A percentile compares a stretch with the other conserved stretches of the same genome.
Evolutionary conservation across 1,140 invertebrate species (phyloP).

Genomic region (Tigriopus japonicus): DNA sequence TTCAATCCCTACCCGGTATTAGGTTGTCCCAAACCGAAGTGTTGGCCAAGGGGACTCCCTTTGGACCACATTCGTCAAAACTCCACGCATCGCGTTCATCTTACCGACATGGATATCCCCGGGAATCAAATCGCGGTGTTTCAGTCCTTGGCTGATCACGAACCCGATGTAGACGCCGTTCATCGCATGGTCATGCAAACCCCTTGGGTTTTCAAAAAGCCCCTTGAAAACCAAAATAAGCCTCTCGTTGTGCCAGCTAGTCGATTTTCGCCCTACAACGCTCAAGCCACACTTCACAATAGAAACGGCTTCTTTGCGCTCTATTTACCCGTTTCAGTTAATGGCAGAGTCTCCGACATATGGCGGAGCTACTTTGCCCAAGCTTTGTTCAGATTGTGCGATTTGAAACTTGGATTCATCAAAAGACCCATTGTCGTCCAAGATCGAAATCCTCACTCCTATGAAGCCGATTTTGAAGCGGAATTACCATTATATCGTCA

Average conservation of each 20-base stretch:
- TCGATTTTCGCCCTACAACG: slow-evolving; percentile 2
- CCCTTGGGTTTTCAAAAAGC: neutral
- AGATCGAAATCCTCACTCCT: slow-evolving; percentile 4
- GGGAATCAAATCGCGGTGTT: neutral
- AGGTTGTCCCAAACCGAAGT: neutral
- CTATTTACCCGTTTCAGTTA: slow-evolving; percentile 3
- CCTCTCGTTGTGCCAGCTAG: neutral
- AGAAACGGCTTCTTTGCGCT: neutral
- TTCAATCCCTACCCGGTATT: slow-evolving; percentile 4
- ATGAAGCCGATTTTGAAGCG: slow-evolving; percentile 1
- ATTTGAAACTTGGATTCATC: slow-evolving; percentile 2
- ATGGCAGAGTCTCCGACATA: slow-evolving; percentile 2
- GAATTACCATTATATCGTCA: slow-evolving; percentile 4
- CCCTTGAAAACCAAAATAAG: neutral
- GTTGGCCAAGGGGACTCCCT: slow-evolving; percentile 10
- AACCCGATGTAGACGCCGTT: slow-evolving; percentile 8
- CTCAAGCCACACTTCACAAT: slow-evolving; percentile 2
- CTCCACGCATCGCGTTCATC: neutral
- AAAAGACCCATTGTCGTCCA: neutral
- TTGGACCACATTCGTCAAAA: neutral
- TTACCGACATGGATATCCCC: neutral
- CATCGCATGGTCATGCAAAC: neutral
- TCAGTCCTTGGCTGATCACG: slow-evolving; percentile 6
- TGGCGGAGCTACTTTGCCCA: slow-evolving; percentile 1
- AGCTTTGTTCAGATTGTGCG: neutral